Conservation (phyloP, 2,888 invertebrate species). For the Drosophila testacea region DNA sequence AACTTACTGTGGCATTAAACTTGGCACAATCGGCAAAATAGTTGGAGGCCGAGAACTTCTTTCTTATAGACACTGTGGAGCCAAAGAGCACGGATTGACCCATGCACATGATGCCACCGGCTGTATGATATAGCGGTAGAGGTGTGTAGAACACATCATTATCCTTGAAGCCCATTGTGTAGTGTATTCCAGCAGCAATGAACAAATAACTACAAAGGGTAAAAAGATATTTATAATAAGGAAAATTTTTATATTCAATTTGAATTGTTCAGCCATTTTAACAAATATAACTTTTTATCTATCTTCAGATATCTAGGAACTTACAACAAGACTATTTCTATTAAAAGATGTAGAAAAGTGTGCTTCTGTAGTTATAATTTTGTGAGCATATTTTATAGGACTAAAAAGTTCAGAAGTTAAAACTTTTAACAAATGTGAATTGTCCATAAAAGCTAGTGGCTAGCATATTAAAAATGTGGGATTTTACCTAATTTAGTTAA, state of each 20-base stretch:
- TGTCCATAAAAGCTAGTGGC: too few species aligned
- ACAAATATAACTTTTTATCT: background rate
- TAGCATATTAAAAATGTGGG: too few species aligned
- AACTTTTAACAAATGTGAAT: too few species aligned
- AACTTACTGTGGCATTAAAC: conserved; percentile 94
- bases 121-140: conserved; percentile 97
- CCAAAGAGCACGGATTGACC: conserved; percentile 93
- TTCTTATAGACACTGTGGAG: conserved; percentile 91
- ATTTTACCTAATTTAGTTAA: too few species aligned
- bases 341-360: too few species aligned
- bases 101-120: conserved; percentile 94
- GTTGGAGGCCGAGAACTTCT: conserved; percentile 96
- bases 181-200: conserved; percentile 90
- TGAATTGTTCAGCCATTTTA: too few species aligned
- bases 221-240: background rate
- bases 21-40: conserved; percentile 97
- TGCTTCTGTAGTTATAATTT: too few species aligned
- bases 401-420: too few species aligned
- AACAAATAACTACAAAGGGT: conserved; percentile 89
- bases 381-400: too few species aligned
- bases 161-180: conserved; percentile 88
- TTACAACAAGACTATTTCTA: too few species aligned
- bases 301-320: too few species aligned
- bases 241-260: too few species aligned
- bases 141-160: conserved; percentile 95